Base-by-base conservation (phyloP, 2,888 invertebrate genomes). In the Crematogaster levior region DNA sequence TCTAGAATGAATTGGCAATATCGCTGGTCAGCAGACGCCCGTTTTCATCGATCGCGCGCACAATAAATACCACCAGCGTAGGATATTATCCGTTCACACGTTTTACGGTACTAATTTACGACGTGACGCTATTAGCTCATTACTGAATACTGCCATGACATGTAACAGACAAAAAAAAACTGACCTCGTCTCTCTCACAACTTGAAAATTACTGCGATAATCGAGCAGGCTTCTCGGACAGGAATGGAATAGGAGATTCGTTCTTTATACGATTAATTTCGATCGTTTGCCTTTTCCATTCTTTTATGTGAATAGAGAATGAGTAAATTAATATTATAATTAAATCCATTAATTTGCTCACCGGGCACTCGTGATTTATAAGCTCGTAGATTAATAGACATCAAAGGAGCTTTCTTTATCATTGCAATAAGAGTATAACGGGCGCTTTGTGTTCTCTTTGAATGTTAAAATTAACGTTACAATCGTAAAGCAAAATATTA, bases 21-120 rank as follows among this genome's bases (percentile, higher is more conserved):
- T 86, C 86, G 84, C 73, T 66, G 85, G 58, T 70, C 79, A 73
- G 60, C 73, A 74, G 84, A 60, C 53, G 51, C 15, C 81, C 68
- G 85, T 85, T 90, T 92, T 90, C 90, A 92, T 91, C 91, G 91
- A 92, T 90, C 85, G 85, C 84, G 85, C 84, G 82, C 86, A 88
- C 90, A 85, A 91, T 92, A 91, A 93, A 91, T 90, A 87, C 77
- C 82, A 87, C 74, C 82, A 73, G 86, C 82, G 56, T 82, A 65
- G 83, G 86, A 89, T 90, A 92, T 91, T 92, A 91, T 88, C 74
- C 56, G 82, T 85, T 86, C 82, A 83, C 87, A 88, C 84, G 85
- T 84, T 85, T 86, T 40, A 53, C 53, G 60, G 84, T 83, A 85
- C 82, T 87, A 88, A 92, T 92, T 92, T 92, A 92, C 88, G 88